Conservation (phyloP, 2,113 vertebrate species). For the Saimiri boliviensis region DNA sequence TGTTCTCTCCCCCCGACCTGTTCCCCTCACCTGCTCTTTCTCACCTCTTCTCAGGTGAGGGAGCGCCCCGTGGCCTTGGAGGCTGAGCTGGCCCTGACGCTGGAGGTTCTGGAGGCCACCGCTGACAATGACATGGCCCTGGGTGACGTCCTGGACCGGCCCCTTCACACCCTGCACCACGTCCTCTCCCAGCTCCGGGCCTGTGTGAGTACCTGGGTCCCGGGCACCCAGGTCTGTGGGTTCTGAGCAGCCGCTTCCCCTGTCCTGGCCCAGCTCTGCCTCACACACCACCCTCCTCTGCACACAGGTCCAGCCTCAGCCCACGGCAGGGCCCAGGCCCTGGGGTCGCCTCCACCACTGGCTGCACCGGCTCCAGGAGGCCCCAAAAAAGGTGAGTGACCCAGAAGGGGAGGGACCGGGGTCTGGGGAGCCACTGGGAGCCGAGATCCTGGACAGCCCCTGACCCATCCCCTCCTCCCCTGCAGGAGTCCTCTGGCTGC, state of each 20-base stretch:
- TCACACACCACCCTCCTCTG: neutral
- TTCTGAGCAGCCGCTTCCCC: neutral
- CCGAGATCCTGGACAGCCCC: neutral
- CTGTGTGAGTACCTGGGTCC: neutral
- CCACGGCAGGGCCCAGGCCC: neutral
- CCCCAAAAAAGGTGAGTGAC: neutral
- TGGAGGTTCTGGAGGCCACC: conserved; percentile 28
- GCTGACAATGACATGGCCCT: neutral
- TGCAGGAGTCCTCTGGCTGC: neutral
- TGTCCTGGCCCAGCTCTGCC: neutral
- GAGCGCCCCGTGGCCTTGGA: conserved; percentile 52
- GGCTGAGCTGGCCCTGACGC: conserved; percentile 46
- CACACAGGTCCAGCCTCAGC: neutral
- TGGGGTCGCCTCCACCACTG: neutral
- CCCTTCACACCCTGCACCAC: neutral
- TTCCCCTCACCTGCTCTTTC: too few relatives aligned
- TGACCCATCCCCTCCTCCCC: neutral
- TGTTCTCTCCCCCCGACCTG: too few relatives aligned
- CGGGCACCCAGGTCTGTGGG: neutral
- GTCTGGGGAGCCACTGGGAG: rapidly evolving
- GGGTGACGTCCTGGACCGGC: neutral
- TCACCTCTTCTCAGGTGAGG: conserved; percentile 1
- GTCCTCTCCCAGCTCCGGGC: neutral
- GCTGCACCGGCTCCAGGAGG: neutral
- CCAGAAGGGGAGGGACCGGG: rapidly evolving